Evolutionary conservation across 2,113 vertebrate genomes (phyloP).

Genomic region (Hippocampus mohnikei): DNA sequence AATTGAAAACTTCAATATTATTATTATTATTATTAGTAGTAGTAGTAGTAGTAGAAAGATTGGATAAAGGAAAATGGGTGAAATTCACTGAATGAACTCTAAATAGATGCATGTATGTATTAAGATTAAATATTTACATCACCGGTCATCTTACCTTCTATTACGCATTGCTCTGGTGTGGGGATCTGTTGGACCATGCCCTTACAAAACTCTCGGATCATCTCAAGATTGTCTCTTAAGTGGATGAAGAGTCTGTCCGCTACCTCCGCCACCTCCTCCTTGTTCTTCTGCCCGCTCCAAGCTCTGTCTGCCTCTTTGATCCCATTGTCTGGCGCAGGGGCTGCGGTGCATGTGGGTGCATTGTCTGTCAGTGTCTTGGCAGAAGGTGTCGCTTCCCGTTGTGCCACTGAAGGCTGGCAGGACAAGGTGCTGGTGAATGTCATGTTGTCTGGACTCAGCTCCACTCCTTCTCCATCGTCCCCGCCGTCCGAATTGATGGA

Average conservation of each 20-base stretch:
- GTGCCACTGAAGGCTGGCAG: constrained; percentile 47
- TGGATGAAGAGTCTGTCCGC: constrained; percentile 83
- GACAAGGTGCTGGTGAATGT: constrained; percentile 66
- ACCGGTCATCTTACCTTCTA: constrained; percentile 81
- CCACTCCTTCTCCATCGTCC: constrained; percentile 60
- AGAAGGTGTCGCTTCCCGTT: constrained; percentile 13
- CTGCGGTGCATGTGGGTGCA: neutral
- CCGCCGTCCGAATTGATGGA: constrained; percentile 69
- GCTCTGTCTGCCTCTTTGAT: constrained; percentile 42
- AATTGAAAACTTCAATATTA: too few relatives aligned
- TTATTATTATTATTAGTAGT: too few relatives aligned
- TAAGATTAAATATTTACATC: neutral
- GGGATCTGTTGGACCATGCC: constrained; percentile 83
- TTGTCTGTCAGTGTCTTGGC: constrained; percentile 34
- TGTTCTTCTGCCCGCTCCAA: constrained; percentile 33
- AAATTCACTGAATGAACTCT: neutral
- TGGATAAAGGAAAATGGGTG: neutral
- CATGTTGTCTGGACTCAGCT: constrained; percentile 61
- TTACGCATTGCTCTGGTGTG: constrained; percentile 83
- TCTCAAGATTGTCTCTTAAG: constrained; percentile 82
- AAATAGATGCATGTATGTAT: neutral
- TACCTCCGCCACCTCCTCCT: constrained; percentile 37
- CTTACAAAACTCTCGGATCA: constrained; percentile 77
- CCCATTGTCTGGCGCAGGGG: neutral
- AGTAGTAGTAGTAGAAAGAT: too few relatives aligned